Conservation (phyloP, 2,113 vertebrate genomes). For the Notechis scutatus region DNA sequence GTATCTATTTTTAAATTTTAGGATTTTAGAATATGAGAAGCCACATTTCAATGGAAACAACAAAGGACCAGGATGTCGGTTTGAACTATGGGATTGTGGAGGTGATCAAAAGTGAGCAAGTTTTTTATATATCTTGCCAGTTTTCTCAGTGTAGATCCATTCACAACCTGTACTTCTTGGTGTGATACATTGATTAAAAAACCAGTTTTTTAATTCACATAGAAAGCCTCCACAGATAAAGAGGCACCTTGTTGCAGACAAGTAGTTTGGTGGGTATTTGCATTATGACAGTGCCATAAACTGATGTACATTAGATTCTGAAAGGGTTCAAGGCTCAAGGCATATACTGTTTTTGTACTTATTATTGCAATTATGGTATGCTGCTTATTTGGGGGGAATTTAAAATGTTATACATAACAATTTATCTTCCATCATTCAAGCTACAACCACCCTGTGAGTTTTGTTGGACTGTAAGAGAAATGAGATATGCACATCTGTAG, state of each 20-base stretch:
- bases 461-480: not conserved
- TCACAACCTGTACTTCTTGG: not conserved
- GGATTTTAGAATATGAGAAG: constrained; percentile 93
- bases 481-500: not conserved
- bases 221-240: not conserved
- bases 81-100: constrained; percentile 95
- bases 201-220: not conserved
- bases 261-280: not conserved
- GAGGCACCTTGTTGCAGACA: not conserved
- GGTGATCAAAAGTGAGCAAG: constrained; percentile 85
- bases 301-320: not conserved
- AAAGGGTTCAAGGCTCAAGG: not conserved
- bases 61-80: constrained; percentile 76
- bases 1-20: constrained; percentile 43
- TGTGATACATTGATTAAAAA: not conserved
- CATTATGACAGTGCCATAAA: not conserved
- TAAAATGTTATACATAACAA: not conserved
- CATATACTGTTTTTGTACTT: not conserved
- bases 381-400: not conserved
- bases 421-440: not conserved
- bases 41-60: constrained; percentile 66
- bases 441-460: not conserved
- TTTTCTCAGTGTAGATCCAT: not conserved
- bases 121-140: not conserved
- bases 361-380: not conserved